Percentiles rank a stretch among this genome's conserved stretches.
These are phyloP conservation scores for Drosophila antonietae DNA, from an alignment of 2,888 invertebrate genomes.

Conservation along the genomic window DNA sequence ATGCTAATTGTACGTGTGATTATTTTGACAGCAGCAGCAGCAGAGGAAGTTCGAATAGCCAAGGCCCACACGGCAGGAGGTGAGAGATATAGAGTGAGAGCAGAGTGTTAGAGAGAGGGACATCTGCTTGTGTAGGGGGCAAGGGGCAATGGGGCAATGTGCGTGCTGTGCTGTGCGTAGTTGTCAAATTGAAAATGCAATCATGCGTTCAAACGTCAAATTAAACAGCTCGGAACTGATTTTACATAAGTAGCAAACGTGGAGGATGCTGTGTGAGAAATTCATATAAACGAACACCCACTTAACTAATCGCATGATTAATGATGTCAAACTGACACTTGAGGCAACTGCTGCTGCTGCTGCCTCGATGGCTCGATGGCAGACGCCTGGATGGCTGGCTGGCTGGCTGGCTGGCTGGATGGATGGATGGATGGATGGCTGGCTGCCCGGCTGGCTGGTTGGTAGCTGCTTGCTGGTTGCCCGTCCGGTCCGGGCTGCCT, in stretches of 20 bases:
- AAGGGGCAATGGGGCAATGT: slow-evolving; percentile 28
- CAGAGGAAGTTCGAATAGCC: slow-evolving; percentile 48
- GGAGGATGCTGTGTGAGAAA: slow-evolving; percentile 29
- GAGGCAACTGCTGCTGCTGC: slow-evolving; percentile 44
- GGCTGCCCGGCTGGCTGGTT: slow-evolving; percentile 3
- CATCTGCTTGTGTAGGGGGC: background rate
- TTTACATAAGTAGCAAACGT: slow-evolving; percentile 63
- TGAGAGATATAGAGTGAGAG: background rate
- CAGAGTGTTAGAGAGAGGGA: background rate
- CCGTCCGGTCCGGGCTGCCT: slow-evolving; percentile 24
- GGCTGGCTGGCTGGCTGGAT: slow-evolving; percentile 6
- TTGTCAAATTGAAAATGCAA: slow-evolving; percentile 80
- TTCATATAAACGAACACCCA: slow-evolving; percentile 71
- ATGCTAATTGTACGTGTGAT: slow-evolving; percentile 82
- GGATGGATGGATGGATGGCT: slow-evolving; percentile 5
- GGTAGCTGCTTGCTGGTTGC: slow-evolving; percentile 31
- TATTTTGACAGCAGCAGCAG: slow-evolving; percentile 77
- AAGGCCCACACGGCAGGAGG: slow-evolving; percentile 37
- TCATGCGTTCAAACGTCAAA: slow-evolving; percentile 82
- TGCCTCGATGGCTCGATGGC: slow-evolving; percentile 18
- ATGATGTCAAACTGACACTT: slow-evolving; percentile 81
- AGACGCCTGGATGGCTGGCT: slow-evolving; percentile 52
- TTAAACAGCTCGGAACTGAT: slow-evolving; percentile 81
- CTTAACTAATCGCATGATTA: slow-evolving; percentile 84
- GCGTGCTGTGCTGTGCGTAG: slow-evolving; percentile 51